A percentile compares a stretch with the other conserved stretches of the same genome.
Evolutionary conservation across 2,113 vertebrate genomes (phyloP).

Genomic region (Nannospalax galili): DNA sequence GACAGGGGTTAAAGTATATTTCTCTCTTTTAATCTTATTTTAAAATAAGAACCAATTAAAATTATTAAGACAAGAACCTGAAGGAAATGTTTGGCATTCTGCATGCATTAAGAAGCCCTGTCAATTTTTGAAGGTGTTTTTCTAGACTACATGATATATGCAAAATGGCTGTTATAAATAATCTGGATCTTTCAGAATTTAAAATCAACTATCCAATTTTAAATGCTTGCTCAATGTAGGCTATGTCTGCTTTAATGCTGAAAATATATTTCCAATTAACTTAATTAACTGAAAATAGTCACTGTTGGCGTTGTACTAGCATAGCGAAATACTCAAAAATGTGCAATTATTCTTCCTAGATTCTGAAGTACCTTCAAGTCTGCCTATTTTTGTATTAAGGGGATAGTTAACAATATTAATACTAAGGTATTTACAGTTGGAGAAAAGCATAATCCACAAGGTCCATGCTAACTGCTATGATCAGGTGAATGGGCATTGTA

Average conservation of each 20-base stretch:
- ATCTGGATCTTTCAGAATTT: constrained; percentile 42
- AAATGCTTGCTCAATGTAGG: constrained; percentile 33
- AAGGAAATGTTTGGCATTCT: constrained; percentile 45
- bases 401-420: background rate
- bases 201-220: constrained; percentile 52
- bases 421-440: constrained; percentile 23
- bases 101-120: background rate
- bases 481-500: background rate
- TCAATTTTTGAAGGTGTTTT: constrained; percentile 56
- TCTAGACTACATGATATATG: constrained; percentile 23
- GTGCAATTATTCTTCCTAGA: background rate
- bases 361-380: constrained; percentile 9
- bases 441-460: background rate
- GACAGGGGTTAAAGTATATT: background rate
- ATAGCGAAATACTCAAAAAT: constrained; percentile 45
- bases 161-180: constrained; percentile 24
- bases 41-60: constrained; percentile 63
- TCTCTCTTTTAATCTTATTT: constrained; percentile 45
- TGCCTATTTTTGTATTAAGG: background rate
- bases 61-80: constrained; percentile 39
- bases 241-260: constrained; percentile 39
- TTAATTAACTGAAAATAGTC: constrained; percentile 71
- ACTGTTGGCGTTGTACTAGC: constrained; percentile 14
- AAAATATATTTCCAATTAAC: constrained; percentile 66
- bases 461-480: background rate